phyloP scores from a whole-genome alignment of 2,113 vertebrate genomes.

The Lepus europaeus region DNA sequence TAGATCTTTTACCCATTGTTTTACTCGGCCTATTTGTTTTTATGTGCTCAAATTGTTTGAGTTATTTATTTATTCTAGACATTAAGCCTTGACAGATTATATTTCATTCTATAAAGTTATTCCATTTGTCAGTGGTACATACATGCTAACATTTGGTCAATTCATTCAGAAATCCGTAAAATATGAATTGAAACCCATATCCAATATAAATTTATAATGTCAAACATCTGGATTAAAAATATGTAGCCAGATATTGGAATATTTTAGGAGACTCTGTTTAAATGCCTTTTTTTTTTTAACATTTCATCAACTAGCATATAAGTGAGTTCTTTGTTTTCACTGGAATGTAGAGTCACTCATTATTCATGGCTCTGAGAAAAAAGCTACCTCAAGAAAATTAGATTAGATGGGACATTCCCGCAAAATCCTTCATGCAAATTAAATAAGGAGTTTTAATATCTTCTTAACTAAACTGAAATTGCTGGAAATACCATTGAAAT shows the following conservation, averaged over 20 bases:
- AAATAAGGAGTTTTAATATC: neutral
- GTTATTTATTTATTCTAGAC: too few relatives aligned
- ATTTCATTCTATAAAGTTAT: too few relatives aligned
- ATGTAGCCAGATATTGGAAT: neutral
- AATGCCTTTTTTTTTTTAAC: neutral
- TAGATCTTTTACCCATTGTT: too few relatives aligned
- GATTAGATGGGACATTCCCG: neutral
- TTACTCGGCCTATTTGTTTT: too few relatives aligned
- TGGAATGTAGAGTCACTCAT: neutral
- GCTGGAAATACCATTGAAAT: neutral
- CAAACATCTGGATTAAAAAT: neutral
- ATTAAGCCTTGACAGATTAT: too few relatives aligned
- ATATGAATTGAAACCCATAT: too few relatives aligned
- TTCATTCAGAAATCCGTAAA: neutral
- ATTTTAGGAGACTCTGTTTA: neutral
- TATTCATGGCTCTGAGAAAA: slow-evolving; percentile 29
- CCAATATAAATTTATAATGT: neutral
- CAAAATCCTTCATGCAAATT: neutral
- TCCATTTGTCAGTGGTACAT: neutral
- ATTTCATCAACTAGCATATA: neutral
- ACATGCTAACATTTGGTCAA: neutral
- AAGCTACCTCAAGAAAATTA: slow-evolving; percentile 34
- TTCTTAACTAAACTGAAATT: slow-evolving; percentile 30
- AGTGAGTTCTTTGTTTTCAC: neutral
- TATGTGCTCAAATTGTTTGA: too few relatives aligned